Percentiles rank a stretch among this genome's conserved stretches.
Conservation (phyloP, 2,113 vertebrate species). For the Pangasianodon gigas region DNA sequence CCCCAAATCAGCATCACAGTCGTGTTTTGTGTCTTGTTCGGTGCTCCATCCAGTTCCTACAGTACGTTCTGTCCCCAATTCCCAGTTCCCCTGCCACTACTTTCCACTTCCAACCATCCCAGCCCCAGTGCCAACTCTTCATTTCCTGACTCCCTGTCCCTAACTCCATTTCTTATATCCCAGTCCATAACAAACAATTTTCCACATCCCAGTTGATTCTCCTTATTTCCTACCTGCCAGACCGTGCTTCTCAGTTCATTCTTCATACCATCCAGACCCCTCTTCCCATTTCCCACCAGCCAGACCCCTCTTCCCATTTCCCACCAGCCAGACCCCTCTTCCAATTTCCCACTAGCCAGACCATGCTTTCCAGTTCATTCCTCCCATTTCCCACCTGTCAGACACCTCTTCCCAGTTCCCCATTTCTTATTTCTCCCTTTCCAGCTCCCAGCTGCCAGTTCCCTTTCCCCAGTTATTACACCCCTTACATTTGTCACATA, state of each 20-base stretch:
- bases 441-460: not conserved
- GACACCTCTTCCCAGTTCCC: not conserved
- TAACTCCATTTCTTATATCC: too few relatives aligned
- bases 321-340: not conserved
- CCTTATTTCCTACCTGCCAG: not conserved
- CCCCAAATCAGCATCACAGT: slow-evolving; percentile 35
- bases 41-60: not conserved
- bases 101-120: not conserved
- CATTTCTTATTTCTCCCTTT: not conserved
- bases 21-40: slow-evolving; percentile 2
- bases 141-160: not conserved
- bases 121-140: not conserved
- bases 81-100: not conserved
- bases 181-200: not conserved
- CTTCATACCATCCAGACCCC: not conserved
- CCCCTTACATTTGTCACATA: not conserved
- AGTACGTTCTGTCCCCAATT: not conserved
- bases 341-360: not conserved
- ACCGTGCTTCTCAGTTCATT: not conserved
- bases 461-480: not conserved
- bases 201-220: too few relatives aligned
- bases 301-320: not conserved
- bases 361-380: not conserved
- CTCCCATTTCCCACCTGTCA: not conserved
- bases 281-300: not conserved